A percentile compares a stretch with the other conserved stretches of the same genome.
phyloP scores from a whole-genome alignment of 53 echinoderm and acorn worm species.

The Echinarachnius parma region DNA sequence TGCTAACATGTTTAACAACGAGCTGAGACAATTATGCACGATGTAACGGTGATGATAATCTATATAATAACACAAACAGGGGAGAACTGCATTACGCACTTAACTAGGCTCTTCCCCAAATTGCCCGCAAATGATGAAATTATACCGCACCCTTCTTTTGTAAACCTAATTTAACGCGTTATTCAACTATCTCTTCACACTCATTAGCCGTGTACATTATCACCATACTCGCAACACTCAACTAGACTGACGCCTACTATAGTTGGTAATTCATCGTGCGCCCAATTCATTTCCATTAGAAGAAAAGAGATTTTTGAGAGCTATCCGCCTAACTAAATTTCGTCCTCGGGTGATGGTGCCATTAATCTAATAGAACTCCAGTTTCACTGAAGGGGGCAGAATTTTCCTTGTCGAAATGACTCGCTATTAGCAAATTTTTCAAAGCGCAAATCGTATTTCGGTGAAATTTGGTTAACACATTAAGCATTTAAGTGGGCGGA shows the following conservation, averaged over 20 bases:
- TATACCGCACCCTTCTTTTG: slow-evolving; percentile 37
- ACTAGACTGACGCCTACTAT: slow-evolving; percentile 30
- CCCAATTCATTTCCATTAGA: slow-evolving; percentile 19
- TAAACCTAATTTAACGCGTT: slow-evolving; percentile 44
- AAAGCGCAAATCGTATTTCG: slow-evolving; percentile 51
- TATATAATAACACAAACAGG: no score
- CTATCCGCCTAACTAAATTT: slow-evolving; percentile 37
- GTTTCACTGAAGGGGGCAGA: slow-evolving; percentile 48
- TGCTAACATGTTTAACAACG: no score
- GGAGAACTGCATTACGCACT: no score
- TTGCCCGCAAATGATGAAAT: slow-evolving; percentile 37
- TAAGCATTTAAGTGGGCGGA: slow-evolving; percentile 34
- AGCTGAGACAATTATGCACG: no score
- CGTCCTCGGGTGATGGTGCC: slow-evolving; percentile 37
- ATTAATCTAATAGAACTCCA: slow-evolving; percentile 43
- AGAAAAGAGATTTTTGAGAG: background rate
- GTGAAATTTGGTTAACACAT: slow-evolving; percentile 45
- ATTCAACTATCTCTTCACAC: slow-evolving; percentile 32
- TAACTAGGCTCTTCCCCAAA: slow-evolving; percentile 13
- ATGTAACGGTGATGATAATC: no score
- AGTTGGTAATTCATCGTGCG: slow-evolving; percentile 15
- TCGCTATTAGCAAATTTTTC: slow-evolving; percentile 46
- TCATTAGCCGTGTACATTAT: slow-evolving; percentile 42
- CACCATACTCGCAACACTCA: slow-evolving; percentile 30
- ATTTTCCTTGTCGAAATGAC: slow-evolving; percentile 46